phyloP scores from a whole-genome alignment of 2,113 vertebrate genomes.

The Xenopus tropicalis region UCB_Xtro_10.0 CM004450.2:57191501-57192000 shows the following conservation, averaged over 20 bases:
- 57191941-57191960: conserved; percentile 64
- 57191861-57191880: conserved; percentile 77
- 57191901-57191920: conserved; percentile 62
- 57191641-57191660: too few species aligned
- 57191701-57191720: conserved; percentile 91
- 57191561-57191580: too few species aligned
- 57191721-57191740: conserved; percentile 90
- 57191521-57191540: conserved; percentile 34
- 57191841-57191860: conserved; percentile 68
- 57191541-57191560: too few species aligned
- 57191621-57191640: too few species aligned
- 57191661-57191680: conserved; percentile 22
- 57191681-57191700: conserved; percentile 49
- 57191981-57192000: conserved; percentile 72
- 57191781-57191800: conserved; percentile 92
- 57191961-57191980: conserved; percentile 62
- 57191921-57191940: conserved; percentile 62
- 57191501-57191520: too few species aligned
- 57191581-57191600: too few species aligned
- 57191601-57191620: too few species aligned
- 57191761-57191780: conserved; percentile 92
- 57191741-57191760: conserved; percentile 92
- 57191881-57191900: conserved; percentile 66
- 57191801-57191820: conserved; percentile 96
- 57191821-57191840: conserved; percentile 78